phyloP scores from a whole-genome alignment of 2,113 vertebrate species.

The Ictalurus punctatus region DNA sequence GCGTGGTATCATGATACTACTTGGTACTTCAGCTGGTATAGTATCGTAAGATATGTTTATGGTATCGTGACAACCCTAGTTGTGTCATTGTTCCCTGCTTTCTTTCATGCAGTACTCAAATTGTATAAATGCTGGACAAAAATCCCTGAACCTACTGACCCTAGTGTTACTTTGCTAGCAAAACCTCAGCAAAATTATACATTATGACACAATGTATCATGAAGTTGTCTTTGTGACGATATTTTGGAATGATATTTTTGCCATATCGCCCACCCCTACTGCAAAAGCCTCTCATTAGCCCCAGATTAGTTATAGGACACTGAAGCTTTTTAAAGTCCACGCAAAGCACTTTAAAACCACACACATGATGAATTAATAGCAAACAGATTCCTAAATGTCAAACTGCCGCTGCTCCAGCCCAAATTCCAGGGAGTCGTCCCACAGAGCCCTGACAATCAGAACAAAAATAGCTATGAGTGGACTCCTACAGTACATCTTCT shows the following conservation, averaged over 20 bases:
- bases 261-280: background rate
- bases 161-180: background rate
- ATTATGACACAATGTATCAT: background rate
- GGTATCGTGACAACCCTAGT: no score
- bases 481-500: background rate
- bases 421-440: slow-evolving; percentile 30
- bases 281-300: slow-evolving; percentile 24
- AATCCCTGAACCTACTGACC: background rate
- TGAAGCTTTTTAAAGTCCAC: slow-evolving; percentile 8
- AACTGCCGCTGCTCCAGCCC: background rate
- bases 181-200: slow-evolving; percentile 6
- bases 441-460: background rate
- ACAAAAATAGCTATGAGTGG: slow-evolving; percentile 43
- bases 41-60: no score
- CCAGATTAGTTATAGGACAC: slow-evolving; percentile 20
- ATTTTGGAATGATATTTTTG: background rate
- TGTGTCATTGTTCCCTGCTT: background rate
- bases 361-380: slow-evolving; percentile 35
- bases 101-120: background rate
- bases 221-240: background rate
- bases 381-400: slow-evolving; percentile 14
- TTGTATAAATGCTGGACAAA: background rate
- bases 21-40: no score
- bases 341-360: slow-evolving; percentile 2
- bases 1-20: no score